Base-by-base conservation (phyloP, 2,797 vertebrate genomes). In the Argentina silus region DNA sequence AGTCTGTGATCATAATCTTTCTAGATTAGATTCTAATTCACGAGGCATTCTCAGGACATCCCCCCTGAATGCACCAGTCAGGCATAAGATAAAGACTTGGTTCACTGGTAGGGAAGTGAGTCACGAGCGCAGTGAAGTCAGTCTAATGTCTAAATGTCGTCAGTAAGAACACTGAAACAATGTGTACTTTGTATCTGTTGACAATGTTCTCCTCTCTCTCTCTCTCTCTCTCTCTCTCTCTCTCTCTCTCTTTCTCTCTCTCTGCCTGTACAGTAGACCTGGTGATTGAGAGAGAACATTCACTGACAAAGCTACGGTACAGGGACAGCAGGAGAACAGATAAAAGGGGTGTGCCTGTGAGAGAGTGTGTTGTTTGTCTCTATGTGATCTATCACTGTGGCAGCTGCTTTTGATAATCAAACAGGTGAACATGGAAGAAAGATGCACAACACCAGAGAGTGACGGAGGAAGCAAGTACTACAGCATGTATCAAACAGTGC, bases 341-440 rank as follows among this genome's bases (percentile, higher is more conserved):
- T 83, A 48, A 80, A 78, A 85, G 60, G 48, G 61, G 11, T 36
- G 69, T 72, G 23, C 75, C 48, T 75, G 66, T 56, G 70, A 57
- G 51, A 74, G 66, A 73, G 21, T 59, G 48, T 19, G 23, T 48
- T 66, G n/a, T 70, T 42, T 74, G 69, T 71, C 27, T 50, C 69
- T 19, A 53, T 74, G 27, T 78, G 60, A 67, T 51, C 67, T 10
- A 47, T 48, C 12, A 63, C 60, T 6, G 62, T 15, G 23, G 42
- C 50, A 73, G 64, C 19, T 21, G 75, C 45, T 78, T 73, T 64
- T 47, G 45, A 66, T 57, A 45, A 55, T 66, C 61, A 56, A 65
- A 57, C 23, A 36, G 17, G 6, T 14, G 44, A 19, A n/a, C 42
- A 76, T 63, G 43, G 53, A 19, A 65, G 48, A 78, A 67, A 51